Evolutionary conservation across 2,888 invertebrate genomes (phyloP).

Genomic region (Aplocera efformata): DNA sequence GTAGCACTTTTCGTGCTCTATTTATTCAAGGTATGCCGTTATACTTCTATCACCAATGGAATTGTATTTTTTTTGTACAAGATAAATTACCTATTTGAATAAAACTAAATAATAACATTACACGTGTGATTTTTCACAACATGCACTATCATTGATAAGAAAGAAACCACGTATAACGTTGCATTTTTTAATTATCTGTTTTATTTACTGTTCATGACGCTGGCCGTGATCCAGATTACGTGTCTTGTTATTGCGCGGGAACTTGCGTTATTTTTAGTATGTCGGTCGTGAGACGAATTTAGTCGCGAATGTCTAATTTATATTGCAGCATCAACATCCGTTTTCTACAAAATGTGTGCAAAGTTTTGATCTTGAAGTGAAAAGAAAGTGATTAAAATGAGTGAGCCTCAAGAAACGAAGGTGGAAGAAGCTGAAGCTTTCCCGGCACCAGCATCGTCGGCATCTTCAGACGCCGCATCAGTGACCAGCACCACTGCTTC

Average conservation of each 20-base stretch:
- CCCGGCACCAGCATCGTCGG: conserved; percentile 50
- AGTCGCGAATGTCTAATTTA: conserved; percentile 43
- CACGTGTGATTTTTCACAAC: conserved; percentile 20
- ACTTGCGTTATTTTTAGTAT: conserved; percentile 75
- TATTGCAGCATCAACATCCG: conserved; percentile 32
- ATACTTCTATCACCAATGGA: conserved; percentile 40
- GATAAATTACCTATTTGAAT: too few species aligned
- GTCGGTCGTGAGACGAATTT: conserved; percentile 56
- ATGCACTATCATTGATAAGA: conserved; percentile 4
- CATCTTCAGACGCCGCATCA: conserved; percentile 58
- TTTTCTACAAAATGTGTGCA: conserved; percentile 43
- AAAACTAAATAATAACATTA: conserved; percentile 1
- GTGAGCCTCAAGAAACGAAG: conserved; percentile 56
- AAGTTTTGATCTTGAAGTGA: conserved; percentile 34
- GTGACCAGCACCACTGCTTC: conserved; percentile 55
- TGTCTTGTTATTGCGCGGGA: conserved; percentile 75
- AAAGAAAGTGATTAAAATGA: conserved; percentile 59
- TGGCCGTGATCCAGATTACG: conserved; percentile 79
- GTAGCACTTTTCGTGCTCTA: conserved; percentile 72
- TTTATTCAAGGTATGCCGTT: conserved; percentile 75
- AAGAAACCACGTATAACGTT: conserved; percentile 18
- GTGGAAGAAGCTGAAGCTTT: conserved; percentile 39
- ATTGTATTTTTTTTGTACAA: too few species aligned
- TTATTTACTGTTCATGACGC: conserved; percentile 60
- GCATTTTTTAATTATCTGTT: conserved; percentile 41